phyloP scores from a whole-genome alignment of 2,888 invertebrate genomes.

The Acanthosepion pharaonis region DNA sequence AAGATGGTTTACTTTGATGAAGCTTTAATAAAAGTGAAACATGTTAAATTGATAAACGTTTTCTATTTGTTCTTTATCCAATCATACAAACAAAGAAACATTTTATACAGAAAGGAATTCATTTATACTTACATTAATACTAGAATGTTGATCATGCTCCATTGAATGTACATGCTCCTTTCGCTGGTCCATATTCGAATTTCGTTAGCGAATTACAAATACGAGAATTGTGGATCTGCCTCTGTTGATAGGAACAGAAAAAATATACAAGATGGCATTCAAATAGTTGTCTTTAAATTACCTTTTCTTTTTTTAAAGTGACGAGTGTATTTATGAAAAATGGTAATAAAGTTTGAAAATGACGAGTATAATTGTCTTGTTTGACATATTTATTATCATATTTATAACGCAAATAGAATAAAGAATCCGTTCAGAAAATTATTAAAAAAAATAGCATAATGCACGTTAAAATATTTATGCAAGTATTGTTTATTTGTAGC shows the following conservation, averaged over 20 bases:
- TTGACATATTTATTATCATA: too few species aligned
- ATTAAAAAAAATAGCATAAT: too few species aligned
- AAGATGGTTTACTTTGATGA: too few species aligned
- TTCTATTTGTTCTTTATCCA: too few species aligned
- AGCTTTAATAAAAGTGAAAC: too few species aligned
- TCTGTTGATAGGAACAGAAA: not conserved
- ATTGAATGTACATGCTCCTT: not conserved
- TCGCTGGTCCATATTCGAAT: not conserved
- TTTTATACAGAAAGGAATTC: not conserved
- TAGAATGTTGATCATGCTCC: not conserved
- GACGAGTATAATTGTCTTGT: not conserved
- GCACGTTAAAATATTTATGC: too few species aligned
- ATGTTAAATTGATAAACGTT: too few species aligned
- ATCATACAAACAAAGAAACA: too few species aligned
- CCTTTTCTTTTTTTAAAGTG: not conserved
- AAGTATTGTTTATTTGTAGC: too few species aligned
- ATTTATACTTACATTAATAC: not conserved
- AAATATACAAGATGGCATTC: not conserved
- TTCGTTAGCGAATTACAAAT: not conserved
- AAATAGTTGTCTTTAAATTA: not conserved
- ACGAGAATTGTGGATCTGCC: not conserved
- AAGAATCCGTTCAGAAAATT: too few species aligned
- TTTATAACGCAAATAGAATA: too few species aligned
- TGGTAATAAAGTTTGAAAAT: not conserved
- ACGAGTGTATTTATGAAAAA: not conserved